Evolutionary conservation across 2,113 vertebrate species (phyloP).

Genomic region (Campylomormyrus numenius): DNA sequence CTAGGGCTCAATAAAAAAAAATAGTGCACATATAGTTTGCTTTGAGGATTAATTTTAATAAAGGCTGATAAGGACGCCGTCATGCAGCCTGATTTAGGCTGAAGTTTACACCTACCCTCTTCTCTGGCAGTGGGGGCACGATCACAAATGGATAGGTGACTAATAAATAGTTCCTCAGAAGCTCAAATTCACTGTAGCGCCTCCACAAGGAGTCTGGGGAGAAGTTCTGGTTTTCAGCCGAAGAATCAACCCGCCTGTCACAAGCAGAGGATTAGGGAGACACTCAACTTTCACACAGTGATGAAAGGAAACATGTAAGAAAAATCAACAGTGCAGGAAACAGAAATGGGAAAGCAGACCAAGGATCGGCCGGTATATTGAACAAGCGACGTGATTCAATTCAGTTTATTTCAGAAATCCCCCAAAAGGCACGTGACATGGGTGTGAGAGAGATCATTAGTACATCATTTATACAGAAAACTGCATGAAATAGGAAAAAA

Average conservation of each 20-base stretch:
- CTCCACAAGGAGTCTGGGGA: conserved; percentile 87
- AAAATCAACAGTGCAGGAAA: neutral
- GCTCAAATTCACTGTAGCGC: conserved; percentile 91
- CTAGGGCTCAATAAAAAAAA: neutral
- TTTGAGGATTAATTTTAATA: neutral
- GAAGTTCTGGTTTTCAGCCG: conserved; percentile 66
- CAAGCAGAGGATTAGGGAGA: conserved; percentile 17
- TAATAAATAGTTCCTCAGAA: conserved; percentile 80
- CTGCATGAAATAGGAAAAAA: neutral
- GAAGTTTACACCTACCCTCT: conserved; percentile 70
- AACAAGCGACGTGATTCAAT: neutral
- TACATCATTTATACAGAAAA: neutral
- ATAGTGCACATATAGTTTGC: neutral
- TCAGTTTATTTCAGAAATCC: neutral
- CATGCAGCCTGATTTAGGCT: neutral
- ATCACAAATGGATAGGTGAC: conserved; percentile 79
- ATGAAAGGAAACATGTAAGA: neutral
- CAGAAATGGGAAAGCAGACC: neutral
- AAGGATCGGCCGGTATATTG: neutral
- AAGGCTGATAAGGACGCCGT: neutral
- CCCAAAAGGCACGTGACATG: neutral
- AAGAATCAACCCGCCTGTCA: conserved; percentile 70
- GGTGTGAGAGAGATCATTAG: neutral
- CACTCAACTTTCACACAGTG: neutral
- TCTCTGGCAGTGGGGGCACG: conserved; percentile 87